Evolutionary conservation across 2,113 vertebrate genomes (phyloP).

Genomic region (Rhodinocichla rosea): DNA sequence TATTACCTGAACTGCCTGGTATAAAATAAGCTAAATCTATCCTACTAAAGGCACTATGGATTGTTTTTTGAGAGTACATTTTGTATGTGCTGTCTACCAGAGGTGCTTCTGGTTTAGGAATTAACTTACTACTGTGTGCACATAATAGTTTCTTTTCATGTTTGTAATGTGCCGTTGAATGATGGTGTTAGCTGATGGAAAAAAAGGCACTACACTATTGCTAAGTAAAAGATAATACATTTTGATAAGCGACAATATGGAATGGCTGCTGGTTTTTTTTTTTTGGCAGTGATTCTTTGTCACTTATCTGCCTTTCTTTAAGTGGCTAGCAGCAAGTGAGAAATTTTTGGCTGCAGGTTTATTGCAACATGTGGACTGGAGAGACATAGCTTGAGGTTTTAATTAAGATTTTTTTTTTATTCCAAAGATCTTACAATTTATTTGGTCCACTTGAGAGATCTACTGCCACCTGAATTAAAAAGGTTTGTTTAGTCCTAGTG

Average conservation of each 20-base stretch:
- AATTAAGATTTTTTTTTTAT: not conserved
- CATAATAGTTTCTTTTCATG: not conserved
- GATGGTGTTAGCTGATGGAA: not conserved
- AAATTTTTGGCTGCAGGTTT: not conserved
- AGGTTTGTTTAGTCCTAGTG: not conserved
- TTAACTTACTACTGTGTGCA: not conserved
- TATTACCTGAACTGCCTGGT: not conserved
- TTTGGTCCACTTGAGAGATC: not conserved
- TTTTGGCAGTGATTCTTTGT: not conserved
- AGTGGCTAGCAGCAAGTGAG: not conserved
- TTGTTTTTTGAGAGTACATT: not conserved
- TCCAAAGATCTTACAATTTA: not conserved
- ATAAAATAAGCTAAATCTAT: not conserved
- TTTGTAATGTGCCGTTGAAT: not conserved
- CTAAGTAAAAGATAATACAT: not conserved
- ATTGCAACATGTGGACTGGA: not conserved
- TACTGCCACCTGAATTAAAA: not conserved
- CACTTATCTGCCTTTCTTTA: slow-evolving; percentile 1
- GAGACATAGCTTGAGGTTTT: slow-evolving; percentile 20
- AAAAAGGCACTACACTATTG: not conserved
- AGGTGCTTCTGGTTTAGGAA: not conserved
- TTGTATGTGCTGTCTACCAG: accelerated
- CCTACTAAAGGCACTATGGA: not conserved
- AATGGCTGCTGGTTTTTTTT: not conserved
- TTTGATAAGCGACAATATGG: not conserved